Evolutionary conservation across 2,113 vertebrate species (phyloP).

Genomic region (Synodontis membranacea): DNA sequence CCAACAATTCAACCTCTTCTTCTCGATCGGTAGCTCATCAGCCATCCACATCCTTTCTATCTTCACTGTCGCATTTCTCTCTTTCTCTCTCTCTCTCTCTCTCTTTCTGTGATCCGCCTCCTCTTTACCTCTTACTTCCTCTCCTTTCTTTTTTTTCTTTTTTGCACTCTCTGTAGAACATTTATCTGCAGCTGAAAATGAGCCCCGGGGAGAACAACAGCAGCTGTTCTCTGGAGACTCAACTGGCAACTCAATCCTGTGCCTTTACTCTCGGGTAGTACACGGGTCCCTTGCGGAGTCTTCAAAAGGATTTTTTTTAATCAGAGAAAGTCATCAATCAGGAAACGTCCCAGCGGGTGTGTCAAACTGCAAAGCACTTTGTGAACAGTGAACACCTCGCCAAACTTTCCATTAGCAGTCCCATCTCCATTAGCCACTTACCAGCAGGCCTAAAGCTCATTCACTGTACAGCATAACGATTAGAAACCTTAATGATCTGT

Average conservation of each 20-base stretch:
- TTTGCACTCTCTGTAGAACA: constrained; percentile 46
- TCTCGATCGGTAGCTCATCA: background rate
- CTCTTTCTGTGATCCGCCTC: constrained; percentile 17
- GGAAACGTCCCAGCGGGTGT: constrained; percentile 50
- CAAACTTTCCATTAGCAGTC: constrained; percentile 46
- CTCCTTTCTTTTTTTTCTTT: constrained; percentile 42
- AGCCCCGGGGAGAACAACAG: constrained; percentile 65
- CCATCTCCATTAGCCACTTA: constrained; percentile 1
- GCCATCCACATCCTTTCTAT: constrained; percentile 33
- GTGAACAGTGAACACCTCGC: constrained; percentile 11
- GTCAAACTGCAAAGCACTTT: constrained; percentile 25
- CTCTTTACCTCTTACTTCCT: constrained; percentile 21
- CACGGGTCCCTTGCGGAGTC: constrained; percentile 46
- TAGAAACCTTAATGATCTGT: constrained; percentile 19
- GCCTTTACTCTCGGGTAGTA: constrained; percentile 60
- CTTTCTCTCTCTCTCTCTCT: constrained; percentile 30
- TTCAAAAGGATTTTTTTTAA: constrained; percentile 57
- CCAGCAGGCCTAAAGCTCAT: constrained; percentile 19
- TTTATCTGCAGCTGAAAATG: constrained; percentile 32
- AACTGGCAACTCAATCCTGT: constrained; percentile 57
- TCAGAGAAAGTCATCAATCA: constrained; percentile 52
- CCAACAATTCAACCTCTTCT: constrained; percentile 21
- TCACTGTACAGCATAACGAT: background rate
- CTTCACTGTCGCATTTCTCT: constrained; percentile 14
- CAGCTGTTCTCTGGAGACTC: constrained; percentile 50